Evolutionary conservation across 37 sponge, comb jelly and placozoan species (phyloP).

Genomic region (Lycopodina hypogea): DNA sequence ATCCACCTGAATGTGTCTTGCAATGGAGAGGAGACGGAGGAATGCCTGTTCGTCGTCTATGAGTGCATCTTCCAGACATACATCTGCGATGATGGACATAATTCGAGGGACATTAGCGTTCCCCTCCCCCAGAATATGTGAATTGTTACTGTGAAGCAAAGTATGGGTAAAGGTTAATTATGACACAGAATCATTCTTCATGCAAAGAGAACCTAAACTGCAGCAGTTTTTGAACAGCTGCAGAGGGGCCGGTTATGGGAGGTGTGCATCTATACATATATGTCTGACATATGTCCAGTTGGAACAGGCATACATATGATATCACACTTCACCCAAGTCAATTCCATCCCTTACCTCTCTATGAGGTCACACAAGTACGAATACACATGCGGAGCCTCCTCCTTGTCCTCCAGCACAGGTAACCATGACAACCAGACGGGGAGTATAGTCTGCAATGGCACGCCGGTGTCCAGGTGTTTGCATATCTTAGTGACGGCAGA

Average conservation of each 20-base stretch:
- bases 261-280: no score
- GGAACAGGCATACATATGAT: no score
- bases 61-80: conserved; percentile 61
- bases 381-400: conserved; percentile 91
- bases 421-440: conserved; percentile 93
- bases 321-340: no score
- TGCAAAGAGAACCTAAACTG: background rate
- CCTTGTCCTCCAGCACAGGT: conserved; percentile 94
- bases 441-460: conserved; percentile 79
- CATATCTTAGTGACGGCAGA: conserved; percentile 98
- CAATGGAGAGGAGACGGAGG: conserved; percentile 70
- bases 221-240: no score
- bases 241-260: no score
- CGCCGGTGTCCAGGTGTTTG: conserved; percentile 67
- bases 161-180: no score
- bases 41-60: conserved; percentile 43
- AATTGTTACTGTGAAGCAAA: conserved; percentile 61
- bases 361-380: conserved; percentile 92
- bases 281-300: no score
- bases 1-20: conserved; percentile 83
- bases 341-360: conserved; percentile 77
- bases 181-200: background rate
- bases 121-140: conserved; percentile 67
- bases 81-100: conserved; percentile 76
- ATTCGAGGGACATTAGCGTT: conserved; percentile 82